Conservation (phyloP, 2,888 invertebrate species). For the Oscheius myriophilus region DNA sequence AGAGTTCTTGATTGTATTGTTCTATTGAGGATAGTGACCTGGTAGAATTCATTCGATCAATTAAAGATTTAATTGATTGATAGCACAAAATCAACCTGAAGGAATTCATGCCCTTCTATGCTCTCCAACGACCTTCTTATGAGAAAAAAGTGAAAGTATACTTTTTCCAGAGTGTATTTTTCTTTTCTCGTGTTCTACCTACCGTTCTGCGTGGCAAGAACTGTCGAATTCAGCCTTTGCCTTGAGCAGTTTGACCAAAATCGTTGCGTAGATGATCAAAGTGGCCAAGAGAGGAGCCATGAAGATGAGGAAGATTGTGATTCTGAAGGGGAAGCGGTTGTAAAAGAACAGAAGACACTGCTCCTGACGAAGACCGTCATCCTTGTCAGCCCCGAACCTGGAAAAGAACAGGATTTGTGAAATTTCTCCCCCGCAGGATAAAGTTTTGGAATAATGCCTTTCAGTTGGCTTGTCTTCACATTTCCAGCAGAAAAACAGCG, state of each 20-base stretch:
- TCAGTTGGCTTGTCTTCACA: not conserved
- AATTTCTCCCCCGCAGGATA: too few relatives aligned
- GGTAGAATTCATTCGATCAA: too few relatives aligned
- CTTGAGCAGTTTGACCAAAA: slow-evolving; percentile 61
- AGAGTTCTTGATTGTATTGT: too few relatives aligned
- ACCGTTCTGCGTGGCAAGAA: slow-evolving; percentile 35
- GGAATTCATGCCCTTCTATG: too few relatives aligned
- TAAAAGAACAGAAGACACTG: slow-evolving; percentile 61
- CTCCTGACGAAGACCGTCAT: slow-evolving; percentile 59
- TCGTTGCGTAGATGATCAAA: slow-evolving; percentile 54
- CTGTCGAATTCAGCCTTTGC: slow-evolving; percentile 65
- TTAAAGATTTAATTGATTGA: too few relatives aligned
- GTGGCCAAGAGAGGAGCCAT: slow-evolving; percentile 64
- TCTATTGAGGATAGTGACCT: too few relatives aligned
- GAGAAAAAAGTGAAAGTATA: too few relatives aligned
- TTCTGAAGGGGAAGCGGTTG: slow-evolving; percentile 62
- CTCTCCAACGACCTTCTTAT: too few relatives aligned
- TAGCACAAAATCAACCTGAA: too few relatives aligned
- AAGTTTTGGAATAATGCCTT: not conserved
- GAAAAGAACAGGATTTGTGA: slow-evolving; percentile 5
- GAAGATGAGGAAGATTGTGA: slow-evolving; percentile 64
- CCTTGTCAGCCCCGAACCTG: slow-evolving; percentile 52
- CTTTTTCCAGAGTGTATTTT: too few relatives aligned
- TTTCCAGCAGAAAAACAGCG: not conserved
- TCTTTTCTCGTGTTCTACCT: too few relatives aligned